Percentiles rank a stretch among this genome's conserved stretches.
These are phyloP conservation scores for Sycophila sp. DNA, from an alignment of 1,140 invertebrate species.

Conservation along the genomic window DNA sequence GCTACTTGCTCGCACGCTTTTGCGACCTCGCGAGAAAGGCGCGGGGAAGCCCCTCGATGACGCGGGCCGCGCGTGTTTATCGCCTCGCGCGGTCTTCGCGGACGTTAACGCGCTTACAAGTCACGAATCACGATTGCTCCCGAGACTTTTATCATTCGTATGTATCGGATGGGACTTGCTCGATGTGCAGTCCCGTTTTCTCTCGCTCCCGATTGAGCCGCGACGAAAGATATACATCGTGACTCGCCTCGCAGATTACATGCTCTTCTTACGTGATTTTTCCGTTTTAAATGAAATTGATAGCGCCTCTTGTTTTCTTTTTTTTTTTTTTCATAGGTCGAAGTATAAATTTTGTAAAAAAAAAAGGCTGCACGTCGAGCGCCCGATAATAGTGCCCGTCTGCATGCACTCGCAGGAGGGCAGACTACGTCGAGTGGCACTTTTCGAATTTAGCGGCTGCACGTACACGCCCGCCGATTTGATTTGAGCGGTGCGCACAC, in stretches of 20 bases:
- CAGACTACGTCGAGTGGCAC: constrained; percentile 19
- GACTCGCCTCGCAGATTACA: too few relatives aligned
- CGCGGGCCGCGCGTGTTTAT: neutral
- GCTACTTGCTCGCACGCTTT: too few relatives aligned
- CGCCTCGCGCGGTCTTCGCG: neutral
- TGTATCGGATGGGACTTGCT: too few relatives aligned
- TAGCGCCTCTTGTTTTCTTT: too few relatives aligned
- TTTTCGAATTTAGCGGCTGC: constrained; percentile 24
- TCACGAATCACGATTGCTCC: neutral
- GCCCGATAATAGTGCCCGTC: neutral
- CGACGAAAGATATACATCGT: too few relatives aligned
- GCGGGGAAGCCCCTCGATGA: neutral
- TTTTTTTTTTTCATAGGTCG: too few relatives aligned
- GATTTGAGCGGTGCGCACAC: neutral
- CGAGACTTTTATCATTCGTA: neutral
- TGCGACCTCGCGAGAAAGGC: neutral
- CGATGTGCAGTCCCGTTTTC: too few relatives aligned
- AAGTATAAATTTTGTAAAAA: too few relatives aligned
- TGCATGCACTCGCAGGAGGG: too few relatives aligned
- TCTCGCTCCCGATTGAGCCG: too few relatives aligned
- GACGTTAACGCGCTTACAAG: neutral
- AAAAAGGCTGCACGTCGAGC: neutral
- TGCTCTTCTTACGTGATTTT: too few relatives aligned
- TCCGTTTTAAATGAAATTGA: too few relatives aligned
- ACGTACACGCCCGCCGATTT: neutral